phyloP scores from a whole-genome alignment of 2,113 vertebrate genomes.

The Lethenteron reissneri region DNA sequence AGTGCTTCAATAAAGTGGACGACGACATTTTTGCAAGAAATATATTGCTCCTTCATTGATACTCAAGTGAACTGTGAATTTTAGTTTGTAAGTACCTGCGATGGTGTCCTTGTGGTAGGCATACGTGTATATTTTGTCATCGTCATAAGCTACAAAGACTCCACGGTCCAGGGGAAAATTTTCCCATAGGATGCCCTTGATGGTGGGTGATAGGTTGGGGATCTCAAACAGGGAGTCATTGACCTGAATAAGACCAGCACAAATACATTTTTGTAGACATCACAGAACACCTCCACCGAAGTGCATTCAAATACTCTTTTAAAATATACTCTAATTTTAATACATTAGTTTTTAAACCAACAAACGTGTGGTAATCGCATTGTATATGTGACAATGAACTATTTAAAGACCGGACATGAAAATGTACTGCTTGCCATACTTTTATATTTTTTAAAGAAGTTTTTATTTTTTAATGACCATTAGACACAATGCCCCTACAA shows the following conservation, averaged over 20 bases:
- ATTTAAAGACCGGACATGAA: too few species aligned
- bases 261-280: too few species aligned
- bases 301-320: too few species aligned
- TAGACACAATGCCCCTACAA: not conserved
- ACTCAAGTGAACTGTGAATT: not conserved
- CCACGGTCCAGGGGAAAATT: constrained; percentile 62
- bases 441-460: not conserved
- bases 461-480: not conserved
- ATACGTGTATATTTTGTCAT: constrained; percentile 73
- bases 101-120: constrained; percentile 68
- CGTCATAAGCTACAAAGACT: constrained; percentile 67
- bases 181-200: constrained; percentile 83
- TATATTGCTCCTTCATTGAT: not conserved
- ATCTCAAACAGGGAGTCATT: constrained; percentile 50
- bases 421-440: not conserved
- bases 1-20: too few species aligned
- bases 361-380: too few species aligned
- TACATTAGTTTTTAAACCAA: too few species aligned
- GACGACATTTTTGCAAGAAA: too few species aligned
- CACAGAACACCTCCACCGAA: too few species aligned
- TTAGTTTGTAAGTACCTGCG: constrained; percentile 34
- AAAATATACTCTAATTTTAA: too few species aligned
- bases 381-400: too few species aligned
- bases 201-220: constrained; percentile 63
- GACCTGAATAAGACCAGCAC: constrained; percentile 25